A percentile compares a stretch with the other conserved stretches of the same genome.
phyloP scores from a whole-genome alignment of 2,113 vertebrate genomes.

The Acrocephalus arundinaceus region DNA sequence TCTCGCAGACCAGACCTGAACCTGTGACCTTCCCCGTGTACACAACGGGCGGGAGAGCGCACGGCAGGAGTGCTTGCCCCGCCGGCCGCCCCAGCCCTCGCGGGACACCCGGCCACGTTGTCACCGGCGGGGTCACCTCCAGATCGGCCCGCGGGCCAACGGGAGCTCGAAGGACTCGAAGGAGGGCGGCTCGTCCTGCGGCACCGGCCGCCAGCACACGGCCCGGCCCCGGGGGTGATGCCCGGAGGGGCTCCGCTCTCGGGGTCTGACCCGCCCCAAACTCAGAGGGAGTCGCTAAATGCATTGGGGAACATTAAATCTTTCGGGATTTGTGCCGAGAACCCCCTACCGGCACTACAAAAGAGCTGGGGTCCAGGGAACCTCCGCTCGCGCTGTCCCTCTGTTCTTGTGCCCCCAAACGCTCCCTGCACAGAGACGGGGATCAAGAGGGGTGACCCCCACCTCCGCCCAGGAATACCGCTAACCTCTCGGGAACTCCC shows the following conservation, averaged over 20 bases:
- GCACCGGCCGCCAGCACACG: not conserved
- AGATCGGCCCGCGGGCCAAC: not conserved
- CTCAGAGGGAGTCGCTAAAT: not conserved
- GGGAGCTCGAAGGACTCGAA: not conserved
- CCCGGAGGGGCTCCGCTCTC: not conserved
- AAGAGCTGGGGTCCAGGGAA: not conserved
- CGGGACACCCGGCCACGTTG: slow-evolving; percentile 36
- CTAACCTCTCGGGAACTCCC: not conserved
- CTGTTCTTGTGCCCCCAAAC: not conserved
- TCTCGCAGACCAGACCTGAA: slow-evolving; percentile 72
- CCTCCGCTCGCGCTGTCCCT: not conserved
- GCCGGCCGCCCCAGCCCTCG: slow-evolving; percentile 34
- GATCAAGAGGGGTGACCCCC: too few relatives aligned
- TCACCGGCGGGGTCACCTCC: not conserved
- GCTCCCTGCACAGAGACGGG: too few relatives aligned
- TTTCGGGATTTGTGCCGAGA: slow-evolving; percentile 32
- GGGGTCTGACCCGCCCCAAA: not conserved
- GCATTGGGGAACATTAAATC: not conserved
- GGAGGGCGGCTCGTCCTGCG: not conserved
- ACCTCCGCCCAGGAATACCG: not conserved
- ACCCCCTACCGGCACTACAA: not conserved
- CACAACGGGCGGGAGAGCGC: slow-evolving; percentile 55
- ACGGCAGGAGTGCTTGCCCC: slow-evolving; percentile 41
- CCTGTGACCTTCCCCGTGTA: slow-evolving; percentile 75
- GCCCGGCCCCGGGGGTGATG: not conserved